These are phyloP conservation scores for Psettodes erumei DNA, from an alignment of 2,113 vertebrate species.

Conservation along the genomic window DNA sequence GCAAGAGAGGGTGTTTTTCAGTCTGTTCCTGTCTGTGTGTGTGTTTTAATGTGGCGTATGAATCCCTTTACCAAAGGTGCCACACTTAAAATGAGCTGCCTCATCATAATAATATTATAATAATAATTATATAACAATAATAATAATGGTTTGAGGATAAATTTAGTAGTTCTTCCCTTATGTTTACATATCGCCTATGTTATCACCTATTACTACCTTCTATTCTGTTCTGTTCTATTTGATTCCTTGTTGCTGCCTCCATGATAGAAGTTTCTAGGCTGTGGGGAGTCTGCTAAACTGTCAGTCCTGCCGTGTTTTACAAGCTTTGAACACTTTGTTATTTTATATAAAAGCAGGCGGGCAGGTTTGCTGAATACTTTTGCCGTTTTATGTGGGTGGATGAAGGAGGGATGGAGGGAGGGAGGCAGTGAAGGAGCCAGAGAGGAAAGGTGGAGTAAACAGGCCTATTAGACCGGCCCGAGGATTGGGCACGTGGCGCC, in stretches of 20 bases:
- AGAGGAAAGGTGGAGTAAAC: constrained; percentile 69
- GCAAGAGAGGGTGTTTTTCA: constrained; percentile 29
- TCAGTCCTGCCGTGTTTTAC: constrained; percentile 77
- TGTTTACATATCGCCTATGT: too few species aligned
- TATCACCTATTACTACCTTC: constrained; percentile 1
- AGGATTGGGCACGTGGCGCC: constrained; percentile 74
- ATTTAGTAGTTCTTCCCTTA: constrained; percentile 13
- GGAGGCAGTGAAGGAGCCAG: constrained; percentile 35
- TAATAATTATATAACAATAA: too few species aligned
- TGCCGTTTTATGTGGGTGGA: constrained; percentile 76
- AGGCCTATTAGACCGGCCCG: constrained; percentile 71
- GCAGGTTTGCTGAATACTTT: constrained; percentile 71
- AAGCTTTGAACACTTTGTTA: constrained; percentile 75
- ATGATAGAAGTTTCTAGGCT: constrained; percentile 62
- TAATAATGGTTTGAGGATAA: constrained; percentile 26
- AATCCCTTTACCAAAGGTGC: constrained; percentile 42
- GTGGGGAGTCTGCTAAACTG: constrained; percentile 78
- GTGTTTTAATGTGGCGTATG: constrained; percentile 11
- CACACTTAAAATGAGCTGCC: constrained; percentile 39
- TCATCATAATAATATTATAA: too few species aligned
- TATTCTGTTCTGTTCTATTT: constrained; percentile 21
- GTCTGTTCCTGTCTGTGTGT: constrained; percentile 25
- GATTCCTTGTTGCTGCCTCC: constrained; percentile 36
- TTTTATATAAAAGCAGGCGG: constrained; percentile 77
- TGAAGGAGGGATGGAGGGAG: constrained; percentile 50